A percentile compares a stretch with the other conserved stretches of the same genome.
Conservation (phyloP, 30 jellyfish, hydroid and myxozoan genomes). For the Hydra vulgaris region DNA sequence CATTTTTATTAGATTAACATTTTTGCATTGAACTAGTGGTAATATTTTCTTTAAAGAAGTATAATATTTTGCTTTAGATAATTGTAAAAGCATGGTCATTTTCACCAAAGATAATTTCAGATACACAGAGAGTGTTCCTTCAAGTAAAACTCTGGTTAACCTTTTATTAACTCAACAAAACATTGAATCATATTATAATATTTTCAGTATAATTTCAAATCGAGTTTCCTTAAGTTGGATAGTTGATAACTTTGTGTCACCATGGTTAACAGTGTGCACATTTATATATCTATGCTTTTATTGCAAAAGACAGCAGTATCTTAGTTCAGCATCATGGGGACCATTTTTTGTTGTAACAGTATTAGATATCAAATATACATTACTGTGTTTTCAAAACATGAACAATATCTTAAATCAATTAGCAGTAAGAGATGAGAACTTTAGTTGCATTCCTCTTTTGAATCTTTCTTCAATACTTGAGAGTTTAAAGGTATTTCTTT, state of each 20-base stretch:
- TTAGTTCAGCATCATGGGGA: conserved; percentile 12
- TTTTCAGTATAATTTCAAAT: neutral
- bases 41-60: neutral
- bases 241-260: neutral
- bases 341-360: conserved; percentile 3
- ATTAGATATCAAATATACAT: neutral
- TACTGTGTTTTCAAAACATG: neutral
- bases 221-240: neutral
- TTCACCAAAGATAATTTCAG: conserved; percentile 9
- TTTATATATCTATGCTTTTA: neutral
- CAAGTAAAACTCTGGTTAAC: neutral
- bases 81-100: neutral
- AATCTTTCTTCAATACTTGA: neutral
- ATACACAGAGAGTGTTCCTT: neutral
- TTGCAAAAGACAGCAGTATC: conserved; percentile 4
- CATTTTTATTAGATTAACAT: neutral
- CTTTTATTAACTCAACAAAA: neutral
- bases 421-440: neutral
- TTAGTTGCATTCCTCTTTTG: neutral
- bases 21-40: neutral
- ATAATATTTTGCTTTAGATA: neutral
- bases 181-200: neutral
- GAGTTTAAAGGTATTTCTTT: neutral
- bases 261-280: conserved; percentile 2
- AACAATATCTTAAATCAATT: neutral